phyloP scores from a whole-genome alignment of 2,888 invertebrate species.

The Plebejus melissa region DNA sequence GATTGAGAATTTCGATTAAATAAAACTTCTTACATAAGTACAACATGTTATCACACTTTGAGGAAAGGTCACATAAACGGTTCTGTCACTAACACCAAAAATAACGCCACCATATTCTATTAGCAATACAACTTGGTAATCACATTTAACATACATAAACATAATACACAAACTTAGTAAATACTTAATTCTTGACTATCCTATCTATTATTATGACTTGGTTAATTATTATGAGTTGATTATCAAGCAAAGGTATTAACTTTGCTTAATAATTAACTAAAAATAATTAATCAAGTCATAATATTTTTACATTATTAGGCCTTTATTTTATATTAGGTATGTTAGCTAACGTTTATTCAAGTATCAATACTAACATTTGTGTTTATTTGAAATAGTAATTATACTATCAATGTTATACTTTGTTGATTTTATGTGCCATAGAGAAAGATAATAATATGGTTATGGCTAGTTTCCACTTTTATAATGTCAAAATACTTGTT shows the following conservation, averaged over 20 bases:
- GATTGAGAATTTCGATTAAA: too few species aligned
- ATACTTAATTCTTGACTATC: not conserved
- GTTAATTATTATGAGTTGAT: too few species aligned
- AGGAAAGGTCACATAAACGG: conserved; percentile 30
- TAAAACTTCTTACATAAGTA: not conserved
- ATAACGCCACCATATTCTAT: conserved; percentile 19
- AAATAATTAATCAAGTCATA: not conserved
- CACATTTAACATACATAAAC: not conserved
- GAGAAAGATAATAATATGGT: not conserved
- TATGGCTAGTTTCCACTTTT: not conserved
- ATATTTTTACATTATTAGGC: not conserved
- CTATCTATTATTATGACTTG: not conserved
- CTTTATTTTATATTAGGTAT: not conserved
- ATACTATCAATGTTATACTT: not conserved
- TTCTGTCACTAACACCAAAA: conserved; percentile 12
- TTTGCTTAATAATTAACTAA: not conserved
- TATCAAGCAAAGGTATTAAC: too few species aligned
- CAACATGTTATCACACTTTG: conserved; percentile 23
- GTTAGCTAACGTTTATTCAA: not conserved
- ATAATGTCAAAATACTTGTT: not conserved
- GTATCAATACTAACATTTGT: not conserved
- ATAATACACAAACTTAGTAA: not conserved
- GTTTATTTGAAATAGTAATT: too few species aligned
- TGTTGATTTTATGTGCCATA: not conserved
- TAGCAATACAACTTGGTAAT: not conserved